Base-by-base conservation (phyloP, 1,140 invertebrate species). In the Drosophila persimilis region DNA sequence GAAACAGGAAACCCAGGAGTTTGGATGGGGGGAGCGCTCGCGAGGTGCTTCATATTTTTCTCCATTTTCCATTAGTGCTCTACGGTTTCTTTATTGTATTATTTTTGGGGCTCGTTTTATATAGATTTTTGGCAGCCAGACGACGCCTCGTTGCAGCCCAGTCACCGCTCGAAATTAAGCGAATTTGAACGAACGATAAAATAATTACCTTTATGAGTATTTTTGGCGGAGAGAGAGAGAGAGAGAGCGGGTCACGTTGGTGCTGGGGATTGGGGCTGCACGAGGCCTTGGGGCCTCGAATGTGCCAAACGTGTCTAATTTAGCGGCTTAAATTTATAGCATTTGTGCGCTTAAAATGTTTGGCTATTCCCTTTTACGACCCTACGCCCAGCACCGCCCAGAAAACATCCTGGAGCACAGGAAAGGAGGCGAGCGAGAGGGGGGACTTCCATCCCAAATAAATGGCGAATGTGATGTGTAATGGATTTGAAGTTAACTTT, bases 171-270 rank as follows among this genome's bases (percentile, higher is more conserved):
- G 74, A 81, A 81, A 81, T 81, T 80, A 81, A 81, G 73, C 78
- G 78, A 81, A 77, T 81, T 81, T 80, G 60, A 81, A 73, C 73
- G 67, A 77, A 73, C 78, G 78, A 80, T 81, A 81, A 81, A 81
- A 81, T 81, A 81, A 81, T 81, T 81, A 81, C 78, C 78, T 81
- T 81, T 81, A 81, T 81, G 78, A 81, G 80, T 81, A 81, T 81
- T 81, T 81, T 80, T 44, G 47, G 47, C 17, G 24, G 35, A 15
- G 47, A 31, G 11, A 24, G 24, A 26, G 24, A 26, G 24, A 26
- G 24, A 26, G 4, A 5, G 24, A 26, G 24, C 0, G 24, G 5
- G 24, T 26, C 4, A 5, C 3, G 24, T 26, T 5, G 4, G 4
- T 3, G 5, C 22, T 24, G 24, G 24, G 24, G 24, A 24, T 4